Evolutionary conservation across 2,113 vertebrate species (phyloP).

Genomic region (Aleadryas rufinucha): DNA sequence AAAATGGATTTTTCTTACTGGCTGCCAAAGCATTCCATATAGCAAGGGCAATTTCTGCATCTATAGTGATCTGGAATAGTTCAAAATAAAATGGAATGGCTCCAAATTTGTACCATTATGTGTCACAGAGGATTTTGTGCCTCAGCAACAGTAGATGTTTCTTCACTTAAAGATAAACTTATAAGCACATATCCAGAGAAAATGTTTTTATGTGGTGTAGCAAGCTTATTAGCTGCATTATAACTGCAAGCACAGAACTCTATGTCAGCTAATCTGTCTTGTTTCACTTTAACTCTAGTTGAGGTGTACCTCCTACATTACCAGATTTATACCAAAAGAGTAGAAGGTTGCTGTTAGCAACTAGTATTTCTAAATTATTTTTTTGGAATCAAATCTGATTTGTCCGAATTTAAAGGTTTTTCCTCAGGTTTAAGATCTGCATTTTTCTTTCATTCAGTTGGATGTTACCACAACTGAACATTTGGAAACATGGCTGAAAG

Average conservation of each 20-base stretch:
- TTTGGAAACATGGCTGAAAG: neutral
- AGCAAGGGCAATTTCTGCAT: neutral
- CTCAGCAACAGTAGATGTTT: neutral
- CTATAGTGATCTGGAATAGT: neutral
- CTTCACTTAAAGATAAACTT: neutral
- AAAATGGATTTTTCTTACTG: neutral
- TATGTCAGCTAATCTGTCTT: neutral
- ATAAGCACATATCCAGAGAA: neutral
- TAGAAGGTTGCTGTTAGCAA: neutral
- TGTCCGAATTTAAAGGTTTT: neutral
- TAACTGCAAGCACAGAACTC: neutral
- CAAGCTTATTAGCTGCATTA: neutral
- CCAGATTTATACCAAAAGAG: neutral
- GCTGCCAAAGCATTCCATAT: neutral
- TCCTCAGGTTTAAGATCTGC: neutral
- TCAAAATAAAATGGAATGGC: neutral
- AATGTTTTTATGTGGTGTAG: neutral
- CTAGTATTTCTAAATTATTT: neutral
- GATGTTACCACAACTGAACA: neutral
- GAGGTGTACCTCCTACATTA: neutral
- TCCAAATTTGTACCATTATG: neutral
- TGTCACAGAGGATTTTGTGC: neutral
- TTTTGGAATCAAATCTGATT: neutral
- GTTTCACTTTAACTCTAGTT: neutral
- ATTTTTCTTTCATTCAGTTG: neutral